These are phyloP conservation scores for Prionace glauca DNA, from an alignment of 2,797 vertebrate genomes.

Conservation along the genomic window DNA sequence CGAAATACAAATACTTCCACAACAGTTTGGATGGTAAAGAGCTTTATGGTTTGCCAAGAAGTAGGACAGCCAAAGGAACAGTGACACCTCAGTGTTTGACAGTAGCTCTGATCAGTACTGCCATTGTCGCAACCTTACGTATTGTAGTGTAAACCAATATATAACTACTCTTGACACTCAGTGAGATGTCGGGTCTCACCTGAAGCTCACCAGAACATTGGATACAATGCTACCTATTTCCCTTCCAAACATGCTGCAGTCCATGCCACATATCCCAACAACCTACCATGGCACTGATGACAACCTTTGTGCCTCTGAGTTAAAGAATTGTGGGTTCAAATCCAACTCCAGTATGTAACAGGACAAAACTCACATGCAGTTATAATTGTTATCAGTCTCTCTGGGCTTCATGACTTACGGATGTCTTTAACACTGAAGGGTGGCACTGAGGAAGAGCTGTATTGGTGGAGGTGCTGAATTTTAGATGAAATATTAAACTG, in stretches of 20 bases:
- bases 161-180: background rate
- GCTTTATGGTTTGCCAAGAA: background rate
- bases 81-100: background rate
- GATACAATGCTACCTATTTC: background rate
- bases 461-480: background rate
- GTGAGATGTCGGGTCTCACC: background rate
- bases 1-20: background rate
- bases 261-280: background rate
- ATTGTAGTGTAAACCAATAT: background rate
- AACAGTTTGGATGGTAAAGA: background rate
- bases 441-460: background rate
- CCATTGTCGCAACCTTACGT: background rate
- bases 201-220: background rate
- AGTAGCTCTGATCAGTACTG: background rate
- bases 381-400: background rate
- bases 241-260: background rate
- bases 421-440: background rate
- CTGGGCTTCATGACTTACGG: background rate
- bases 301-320: too few relatives aligned
- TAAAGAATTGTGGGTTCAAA: too few relatives aligned
- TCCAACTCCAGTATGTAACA: background rate
- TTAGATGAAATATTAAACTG: background rate
- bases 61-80: background rate
- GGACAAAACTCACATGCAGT: background rate
- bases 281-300: too few relatives aligned